phyloP scores from a whole-genome alignment of 2,888 invertebrate genomes.

The Chrysolina oricalcia region DNA sequence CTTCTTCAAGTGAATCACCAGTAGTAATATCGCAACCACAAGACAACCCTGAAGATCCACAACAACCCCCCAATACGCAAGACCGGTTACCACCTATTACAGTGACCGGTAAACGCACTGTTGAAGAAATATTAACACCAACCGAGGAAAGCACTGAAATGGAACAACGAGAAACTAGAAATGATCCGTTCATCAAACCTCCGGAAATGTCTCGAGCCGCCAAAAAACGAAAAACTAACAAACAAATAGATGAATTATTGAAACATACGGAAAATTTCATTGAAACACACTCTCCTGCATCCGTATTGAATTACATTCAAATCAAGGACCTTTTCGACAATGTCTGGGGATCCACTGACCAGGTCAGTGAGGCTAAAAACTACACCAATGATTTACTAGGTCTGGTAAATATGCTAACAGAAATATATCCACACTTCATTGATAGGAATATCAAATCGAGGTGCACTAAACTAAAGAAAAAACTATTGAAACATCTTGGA shows the following conservation, averaged over 20 bases:
- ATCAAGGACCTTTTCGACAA: constrained; percentile 12
- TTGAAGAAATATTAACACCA: no score
- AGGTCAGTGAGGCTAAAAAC: not conserved
- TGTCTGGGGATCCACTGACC: not conserved
- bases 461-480: constrained; percentile 12
- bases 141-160: not conserved
- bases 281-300: not conserved
- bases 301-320: not conserved
- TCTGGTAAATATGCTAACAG: constrained; percentile 4
- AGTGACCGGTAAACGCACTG: constrained; percentile 2
- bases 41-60: not conserved
- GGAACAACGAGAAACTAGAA: not conserved
- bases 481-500: not conserved
- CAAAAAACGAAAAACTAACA: not conserved
- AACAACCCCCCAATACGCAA: not conserved
- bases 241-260: constrained; percentile 5
- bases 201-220: not conserved
- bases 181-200: not conserved
- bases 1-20: no score
- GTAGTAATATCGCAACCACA: not conserved
- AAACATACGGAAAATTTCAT: no score
- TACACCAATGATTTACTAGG: not conserved
- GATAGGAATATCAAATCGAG: constrained; percentile 4
- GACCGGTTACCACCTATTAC: not conserved
- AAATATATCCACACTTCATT: constrained; percentile 2